These are phyloP conservation scores for Lucifuga dentata DNA, from an alignment of 2,113 vertebrate genomes.

Conservation along the genomic window DNA sequence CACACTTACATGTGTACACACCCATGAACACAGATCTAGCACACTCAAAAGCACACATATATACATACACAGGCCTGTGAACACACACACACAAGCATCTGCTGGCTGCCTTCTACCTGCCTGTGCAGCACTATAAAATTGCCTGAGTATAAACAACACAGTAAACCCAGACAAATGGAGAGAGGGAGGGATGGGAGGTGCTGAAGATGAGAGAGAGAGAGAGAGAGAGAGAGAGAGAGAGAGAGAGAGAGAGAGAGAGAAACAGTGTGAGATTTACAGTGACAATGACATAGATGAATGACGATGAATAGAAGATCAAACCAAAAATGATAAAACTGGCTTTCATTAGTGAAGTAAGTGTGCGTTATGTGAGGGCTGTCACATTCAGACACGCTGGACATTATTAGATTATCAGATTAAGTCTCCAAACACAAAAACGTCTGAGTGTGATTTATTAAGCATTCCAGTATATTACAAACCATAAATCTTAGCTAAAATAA, in stretches of 20 bases:
- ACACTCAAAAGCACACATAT: too few relatives aligned
- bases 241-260: conserved; percentile 2
- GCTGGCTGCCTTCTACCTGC: conserved; percentile 15
- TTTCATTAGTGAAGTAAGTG: neutral
- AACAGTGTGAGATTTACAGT: neutral
- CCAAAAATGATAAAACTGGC: neutral
- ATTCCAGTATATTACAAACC: too few relatives aligned
- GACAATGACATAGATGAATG: conserved; percentile 5
- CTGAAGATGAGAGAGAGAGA: conserved; percentile 7
- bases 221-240: neutral
- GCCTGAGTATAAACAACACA: conserved; percentile 12
- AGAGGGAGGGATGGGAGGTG: neutral
- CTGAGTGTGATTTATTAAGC: too few relatives aligned
- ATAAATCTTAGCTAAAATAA: too few relatives aligned
- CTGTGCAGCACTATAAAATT: conserved; percentile 38
- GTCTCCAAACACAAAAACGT: too few relatives aligned
- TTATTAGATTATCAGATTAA: too few relatives aligned
- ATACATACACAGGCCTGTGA: conserved; percentile 3
- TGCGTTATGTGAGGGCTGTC: too few relatives aligned
- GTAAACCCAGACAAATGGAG: conserved; percentile 26
- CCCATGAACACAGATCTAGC: too few relatives aligned
- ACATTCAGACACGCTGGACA: too few relatives aligned
- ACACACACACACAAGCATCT: conserved; percentile 36
- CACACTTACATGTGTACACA: conserved; percentile 1
- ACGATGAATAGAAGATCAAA: neutral